phyloP scores from a whole-genome alignment of 2,888 invertebrate species.

The Hirtodrosophila confusa region DNA sequence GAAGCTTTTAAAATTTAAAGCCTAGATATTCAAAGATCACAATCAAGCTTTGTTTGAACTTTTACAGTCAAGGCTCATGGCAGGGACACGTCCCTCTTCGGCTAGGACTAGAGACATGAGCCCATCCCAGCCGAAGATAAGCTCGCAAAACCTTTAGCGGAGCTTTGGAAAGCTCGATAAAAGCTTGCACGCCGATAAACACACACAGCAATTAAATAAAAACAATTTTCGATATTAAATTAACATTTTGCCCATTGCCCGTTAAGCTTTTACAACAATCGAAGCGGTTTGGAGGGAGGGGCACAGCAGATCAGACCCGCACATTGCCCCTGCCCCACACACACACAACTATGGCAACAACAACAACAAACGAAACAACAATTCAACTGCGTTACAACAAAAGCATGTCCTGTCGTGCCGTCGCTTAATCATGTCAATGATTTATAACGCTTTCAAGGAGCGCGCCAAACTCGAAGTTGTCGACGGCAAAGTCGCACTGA shows the following conservation, averaged over 20 bases:
- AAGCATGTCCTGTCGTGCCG: slow-evolving; percentile 77
- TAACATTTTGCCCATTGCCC: slow-evolving; percentile 58
- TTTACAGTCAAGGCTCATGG: no score
- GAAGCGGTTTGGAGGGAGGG: not conserved
- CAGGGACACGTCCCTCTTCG: no score
- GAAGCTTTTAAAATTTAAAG: no score
- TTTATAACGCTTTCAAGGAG: slow-evolving; percentile 81
- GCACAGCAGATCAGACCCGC: not conserved
- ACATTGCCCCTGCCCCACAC: not conserved
- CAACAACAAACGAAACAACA: slow-evolving; percentile 14
- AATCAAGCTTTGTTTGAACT: no score
- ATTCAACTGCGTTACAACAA: slow-evolving; percentile 56
- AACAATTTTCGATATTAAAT: slow-evolving; percentile 79
- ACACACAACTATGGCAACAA: slow-evolving; percentile 13
- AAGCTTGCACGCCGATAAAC: no score
- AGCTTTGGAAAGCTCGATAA: no score
- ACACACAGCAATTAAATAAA: slow-evolving; percentile 58
- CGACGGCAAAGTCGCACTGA: slow-evolving; percentile 62
- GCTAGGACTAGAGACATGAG: no score
- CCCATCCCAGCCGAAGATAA: no score
- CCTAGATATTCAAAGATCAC: no score
- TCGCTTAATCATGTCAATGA: slow-evolving; percentile 81
- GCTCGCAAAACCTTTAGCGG: no score
- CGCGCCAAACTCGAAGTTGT: slow-evolving; percentile 75
- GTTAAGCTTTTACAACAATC: slow-evolving; percentile 15